Base-by-base conservation (phyloP, 92 coral and sea anemone genomes). In the Phenganax subtilis region DNA sequence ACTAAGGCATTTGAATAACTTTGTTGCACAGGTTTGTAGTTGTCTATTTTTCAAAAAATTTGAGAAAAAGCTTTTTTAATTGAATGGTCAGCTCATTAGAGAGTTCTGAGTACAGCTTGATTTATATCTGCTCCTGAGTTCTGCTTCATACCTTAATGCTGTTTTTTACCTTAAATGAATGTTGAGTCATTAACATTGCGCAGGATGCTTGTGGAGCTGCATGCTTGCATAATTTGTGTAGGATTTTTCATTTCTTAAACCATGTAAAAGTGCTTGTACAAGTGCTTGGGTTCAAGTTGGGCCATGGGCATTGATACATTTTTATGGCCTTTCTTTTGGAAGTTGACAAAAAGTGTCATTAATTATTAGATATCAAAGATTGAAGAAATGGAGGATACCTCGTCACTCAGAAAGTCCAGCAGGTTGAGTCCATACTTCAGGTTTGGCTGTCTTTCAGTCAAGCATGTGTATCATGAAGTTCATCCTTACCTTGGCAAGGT, bases 401-500 rank as follows among this genome's bases (percentile, higher is more conserved):
- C 85, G 10, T 96, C 97, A 61, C 89, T 91, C 55, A 90, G 90
- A 0, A 83, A 86, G 80, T 88, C 93, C 15, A 85, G 93, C 17
- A 91, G 88, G 68, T 59, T 93, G 80, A 93, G 97, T 78, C 93
- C 96, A 12, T 93, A 89, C 72, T 58, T 93, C n/a, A 76, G 96
- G 30, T 91, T 89, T 88, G 97, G 97, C 10, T 93, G 97, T 78
- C 87, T 93, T 14, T 93, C 97, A 12, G 90, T 88, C 61, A 88
- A 81, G 57, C 51, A 62, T 10, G 75, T 89, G 54, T 93, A 87
- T 72, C 96, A 91, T 61, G 84, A 88, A 82, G 58, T 88, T 86
- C 85, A 87, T 28, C 81, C 75, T 76, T 65, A 87, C 20, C 75
- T 81, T 75, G 51, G 63, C 25, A 85, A 91, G 97, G 97, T 93